Evolutionary conservation across 2,113 vertebrate genomes (phyloP).

Genomic region (Nyctereutes procyonoides): DNA sequence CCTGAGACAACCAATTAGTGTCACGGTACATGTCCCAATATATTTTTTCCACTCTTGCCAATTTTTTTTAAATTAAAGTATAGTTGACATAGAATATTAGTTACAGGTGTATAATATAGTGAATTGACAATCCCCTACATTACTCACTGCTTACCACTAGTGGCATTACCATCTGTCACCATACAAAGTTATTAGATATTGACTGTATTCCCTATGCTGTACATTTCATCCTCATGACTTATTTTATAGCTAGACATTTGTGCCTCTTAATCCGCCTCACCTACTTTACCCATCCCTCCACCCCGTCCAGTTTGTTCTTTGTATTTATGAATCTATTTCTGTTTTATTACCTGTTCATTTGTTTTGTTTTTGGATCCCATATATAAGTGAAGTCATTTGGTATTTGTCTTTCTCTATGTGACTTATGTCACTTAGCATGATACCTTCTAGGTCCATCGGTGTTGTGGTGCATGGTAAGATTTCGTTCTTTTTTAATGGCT

Average conservation of each 20-base stretch:
- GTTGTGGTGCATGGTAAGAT: not conserved
- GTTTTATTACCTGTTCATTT: not conserved
- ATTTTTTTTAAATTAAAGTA: not conserved
- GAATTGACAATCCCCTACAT: not conserved
- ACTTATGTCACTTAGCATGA: not conserved
- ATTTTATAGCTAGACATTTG: not conserved
- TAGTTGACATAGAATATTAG: not conserved
- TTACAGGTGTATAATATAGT: not conserved
- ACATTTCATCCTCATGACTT: not conserved
- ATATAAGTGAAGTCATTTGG: not conserved
- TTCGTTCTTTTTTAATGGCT: not conserved
- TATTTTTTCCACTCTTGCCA: not conserved
- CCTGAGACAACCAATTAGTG: not conserved
- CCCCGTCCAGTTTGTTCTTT: not conserved
- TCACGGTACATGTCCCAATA: not conserved
- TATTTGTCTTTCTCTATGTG: not conserved
- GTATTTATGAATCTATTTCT: not conserved
- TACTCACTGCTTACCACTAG: not conserved
- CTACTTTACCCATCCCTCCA: not conserved
- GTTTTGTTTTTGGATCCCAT: not conserved
- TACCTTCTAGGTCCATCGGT: not conserved
- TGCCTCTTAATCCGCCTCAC: not conserved
- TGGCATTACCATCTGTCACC: not conserved
- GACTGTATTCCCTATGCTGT: not conserved
- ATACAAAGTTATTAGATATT: not conserved